These are phyloP conservation scores for Syngnathus rostellatus DNA, from an alignment of 2,797 vertebrate genomes.

Conservation along the genomic window DNA sequence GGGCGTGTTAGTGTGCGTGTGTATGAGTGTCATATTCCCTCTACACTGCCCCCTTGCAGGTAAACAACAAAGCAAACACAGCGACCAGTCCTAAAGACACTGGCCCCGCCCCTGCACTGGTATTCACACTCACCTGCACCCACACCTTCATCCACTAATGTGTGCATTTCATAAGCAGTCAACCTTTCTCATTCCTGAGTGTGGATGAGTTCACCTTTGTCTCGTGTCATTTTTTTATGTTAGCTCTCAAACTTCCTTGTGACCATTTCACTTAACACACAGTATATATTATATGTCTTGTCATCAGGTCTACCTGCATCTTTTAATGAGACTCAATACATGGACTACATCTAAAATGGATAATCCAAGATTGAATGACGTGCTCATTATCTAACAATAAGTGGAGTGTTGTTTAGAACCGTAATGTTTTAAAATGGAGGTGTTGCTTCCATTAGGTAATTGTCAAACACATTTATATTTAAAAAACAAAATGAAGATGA, in stretches of 20 bases:
- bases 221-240: conserved; percentile 4
- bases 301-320: neutral
- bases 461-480: neutral
- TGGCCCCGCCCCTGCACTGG: conserved; percentile 72
- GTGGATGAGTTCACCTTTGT: conserved; percentile 47
- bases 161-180: neutral
- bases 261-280: neutral
- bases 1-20: conserved; percentile 33
- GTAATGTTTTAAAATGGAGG: neutral
- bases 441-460: neutral
- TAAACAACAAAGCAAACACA: conserved; percentile 79
- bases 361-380: neutral
- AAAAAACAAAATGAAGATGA: neutral
- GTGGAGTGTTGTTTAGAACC: neutral
- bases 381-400: neutral
- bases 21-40: conserved; percentile 60
- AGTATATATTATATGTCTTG: conserved; percentile 6
- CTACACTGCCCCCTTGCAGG: conserved; percentile 67
- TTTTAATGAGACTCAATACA: neutral
- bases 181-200: conserved; percentile 21
- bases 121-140: conserved; percentile 60
- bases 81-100: conserved; percentile 77
- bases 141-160: conserved; percentile 25
- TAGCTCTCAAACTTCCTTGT: neutral
- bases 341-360: neutral